A percentile compares a stretch with the other conserved stretches of the same genome.
Conservation (phyloP, 2,888 invertebrate genomes). For the Cryptophagus acutangulus region DNA sequence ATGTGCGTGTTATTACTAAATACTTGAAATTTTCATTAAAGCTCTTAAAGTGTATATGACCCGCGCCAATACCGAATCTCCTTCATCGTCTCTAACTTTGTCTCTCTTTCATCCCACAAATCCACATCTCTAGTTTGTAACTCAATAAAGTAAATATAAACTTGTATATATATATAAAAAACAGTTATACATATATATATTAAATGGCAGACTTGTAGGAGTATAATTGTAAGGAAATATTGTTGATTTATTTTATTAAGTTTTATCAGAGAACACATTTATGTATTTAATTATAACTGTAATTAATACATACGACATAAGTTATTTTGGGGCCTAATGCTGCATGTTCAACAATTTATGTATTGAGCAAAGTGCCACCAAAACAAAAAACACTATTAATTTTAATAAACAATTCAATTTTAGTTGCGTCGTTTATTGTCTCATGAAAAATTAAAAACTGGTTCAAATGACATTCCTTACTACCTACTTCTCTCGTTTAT, state of each 20-base stretch:
- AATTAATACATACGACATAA: too few species aligned
- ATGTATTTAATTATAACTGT: slow-evolving; percentile 1
- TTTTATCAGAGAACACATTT: slow-evolving; percentile 17
- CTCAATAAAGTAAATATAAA: slow-evolving; percentile 19
- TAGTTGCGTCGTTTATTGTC: neutral
- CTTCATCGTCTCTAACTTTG: neutral
- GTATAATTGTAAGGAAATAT: slow-evolving; percentile 26
- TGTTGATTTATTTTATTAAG: slow-evolving; percentile 38
- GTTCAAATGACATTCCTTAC: too few species aligned
- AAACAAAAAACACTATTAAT: slow-evolving; percentile 1
- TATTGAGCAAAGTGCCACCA: slow-evolving; percentile 5
- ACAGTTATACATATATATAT: slow-evolving; percentile 32
- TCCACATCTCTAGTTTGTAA: slow-evolving; percentile 13
- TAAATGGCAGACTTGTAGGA: slow-evolving; percentile 36
- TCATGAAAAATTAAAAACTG: too few species aligned
- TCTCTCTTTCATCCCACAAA: slow-evolving; percentile 3
- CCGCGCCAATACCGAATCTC: slow-evolving; percentile 16
- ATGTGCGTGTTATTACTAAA: slow-evolving; percentile 22
- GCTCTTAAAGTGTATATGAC: slow-evolving; percentile 22
- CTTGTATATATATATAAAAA: too few species aligned
- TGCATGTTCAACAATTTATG: slow-evolving; percentile 24
- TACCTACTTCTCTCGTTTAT: too few species aligned
- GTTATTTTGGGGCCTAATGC: too few species aligned
- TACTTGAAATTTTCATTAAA: slow-evolving; percentile 11
- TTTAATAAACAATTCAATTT: slow-evolving; percentile 5